These are phyloP conservation scores for Apteryx mantelli DNA, from an alignment of 2,113 vertebrate species.

Conservation along the genomic window DNA sequence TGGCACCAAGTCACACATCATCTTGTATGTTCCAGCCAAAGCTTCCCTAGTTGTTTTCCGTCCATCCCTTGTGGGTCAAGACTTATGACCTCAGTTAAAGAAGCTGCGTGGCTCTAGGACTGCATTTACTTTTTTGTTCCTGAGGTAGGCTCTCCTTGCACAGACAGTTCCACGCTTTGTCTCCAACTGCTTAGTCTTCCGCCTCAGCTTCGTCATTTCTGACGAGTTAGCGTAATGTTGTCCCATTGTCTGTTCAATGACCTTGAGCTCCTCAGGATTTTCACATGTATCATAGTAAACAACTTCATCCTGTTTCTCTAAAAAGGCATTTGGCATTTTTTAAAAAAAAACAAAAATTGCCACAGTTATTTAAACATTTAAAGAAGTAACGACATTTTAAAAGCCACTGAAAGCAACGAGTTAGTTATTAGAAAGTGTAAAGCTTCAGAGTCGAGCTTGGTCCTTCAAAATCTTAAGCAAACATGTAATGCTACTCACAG, in stretches of 20 bases:
- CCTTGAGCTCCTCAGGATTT: slow-evolving; percentile 88
- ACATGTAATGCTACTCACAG: not conserved
- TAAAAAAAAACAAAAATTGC: slow-evolving; percentile 40
- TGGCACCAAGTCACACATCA: not conserved
- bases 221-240: slow-evolving; percentile 40
- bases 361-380: slow-evolving; percentile 48
- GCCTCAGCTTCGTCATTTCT: slow-evolving; percentile 75
- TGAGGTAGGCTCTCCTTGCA: slow-evolving; percentile 86
- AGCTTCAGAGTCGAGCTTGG: not conserved
- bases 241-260: slow-evolving; percentile 54
- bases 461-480: not conserved
- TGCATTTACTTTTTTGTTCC: slow-evolving; percentile 88
- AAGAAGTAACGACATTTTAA: slow-evolving; percentile 47
- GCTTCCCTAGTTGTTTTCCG: slow-evolving; percentile 7
- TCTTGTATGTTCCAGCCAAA: not conserved
- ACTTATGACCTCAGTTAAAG: not conserved
- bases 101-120: slow-evolving; percentile 27
- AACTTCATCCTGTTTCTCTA: slow-evolving; percentile 95
- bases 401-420: slow-evolving; percentile 34
- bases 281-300: slow-evolving; percentile 95
- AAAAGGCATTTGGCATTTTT: slow-evolving; percentile 66
- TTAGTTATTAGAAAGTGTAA: slow-evolving; percentile 31
- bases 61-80: not conserved
- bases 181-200: slow-evolving; percentile 85
- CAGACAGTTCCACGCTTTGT: slow-evolving; percentile 87